These are phyloP conservation scores for Uropsilus gracilis DNA, from an alignment of 2,113 vertebrate species.

Conservation along the genomic window DNA sequence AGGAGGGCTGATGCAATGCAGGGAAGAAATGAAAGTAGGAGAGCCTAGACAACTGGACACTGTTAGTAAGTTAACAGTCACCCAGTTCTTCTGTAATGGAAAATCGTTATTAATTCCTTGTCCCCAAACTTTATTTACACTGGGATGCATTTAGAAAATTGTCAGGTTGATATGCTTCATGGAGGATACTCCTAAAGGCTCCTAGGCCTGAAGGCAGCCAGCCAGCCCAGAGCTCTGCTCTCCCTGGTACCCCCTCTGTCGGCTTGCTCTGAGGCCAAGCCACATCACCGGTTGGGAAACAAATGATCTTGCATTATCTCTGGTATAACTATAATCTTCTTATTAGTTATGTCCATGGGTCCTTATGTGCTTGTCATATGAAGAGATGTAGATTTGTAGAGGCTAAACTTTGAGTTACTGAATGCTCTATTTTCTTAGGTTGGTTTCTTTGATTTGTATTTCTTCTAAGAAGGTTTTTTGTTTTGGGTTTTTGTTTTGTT, in stretches of 20 bases:
- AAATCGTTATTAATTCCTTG: slow-evolving; percentile 40
- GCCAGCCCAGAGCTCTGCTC: neutral
- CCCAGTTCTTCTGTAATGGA: neutral
- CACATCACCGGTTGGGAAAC: neutral
- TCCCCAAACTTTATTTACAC: slow-evolving; percentile 23
- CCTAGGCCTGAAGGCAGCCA: neutral
- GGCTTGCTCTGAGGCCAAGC: neutral
- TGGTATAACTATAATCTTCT: slow-evolving; percentile 13
- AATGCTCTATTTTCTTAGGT: neutral
- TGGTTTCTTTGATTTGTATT: slow-evolving; percentile 31
- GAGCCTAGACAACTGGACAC: neutral
- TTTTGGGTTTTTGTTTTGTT: no score
- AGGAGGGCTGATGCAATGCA: no score
- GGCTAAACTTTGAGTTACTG: slow-evolving; percentile 16
- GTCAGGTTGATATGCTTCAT: neutral
- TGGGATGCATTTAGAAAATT: slow-evolving; percentile 45
- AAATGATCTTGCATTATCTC: neutral
- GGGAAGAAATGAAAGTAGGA: slow-evolving; percentile 1
- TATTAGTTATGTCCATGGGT: slow-evolving; percentile 4
- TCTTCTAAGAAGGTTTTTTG: neutral
- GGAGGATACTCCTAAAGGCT: neutral
- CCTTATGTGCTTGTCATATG: neutral
- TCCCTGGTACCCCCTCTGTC: neutral
- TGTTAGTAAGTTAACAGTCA: slow-evolving; percentile 41
- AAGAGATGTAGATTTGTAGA: neutral